Evolutionary conservation across 35 echinoderm and acorn worm genomes (phyloP).

Genomic region (Nesometra sesokonis): DNA sequence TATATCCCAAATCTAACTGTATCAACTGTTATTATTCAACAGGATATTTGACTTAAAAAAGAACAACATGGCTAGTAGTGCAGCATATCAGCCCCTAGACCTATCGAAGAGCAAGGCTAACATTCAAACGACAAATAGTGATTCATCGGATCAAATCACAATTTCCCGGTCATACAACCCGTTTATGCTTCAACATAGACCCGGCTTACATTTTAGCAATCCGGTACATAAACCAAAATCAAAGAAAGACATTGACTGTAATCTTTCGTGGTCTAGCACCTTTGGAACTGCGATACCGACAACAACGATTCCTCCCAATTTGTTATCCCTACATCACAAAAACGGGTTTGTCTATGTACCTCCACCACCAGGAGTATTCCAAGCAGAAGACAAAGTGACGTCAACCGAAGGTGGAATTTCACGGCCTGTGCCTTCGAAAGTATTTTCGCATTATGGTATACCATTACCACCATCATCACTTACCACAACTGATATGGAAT

Average conservation of each 20-base stretch:
- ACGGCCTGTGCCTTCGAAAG: not conserved
- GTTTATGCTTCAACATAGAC: not conserved
- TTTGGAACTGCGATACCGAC: not conserved
- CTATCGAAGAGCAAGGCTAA: not conserved
- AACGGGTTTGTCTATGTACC: not conserved
- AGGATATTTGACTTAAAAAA: not conserved
- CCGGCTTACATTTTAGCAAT: not conserved
- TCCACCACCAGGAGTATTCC: not conserved
- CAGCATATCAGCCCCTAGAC: not conserved
- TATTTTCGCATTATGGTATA: not conserved
- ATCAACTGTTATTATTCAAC: too few species aligned
- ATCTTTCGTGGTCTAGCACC: not conserved
- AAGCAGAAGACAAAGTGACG: not conserved
- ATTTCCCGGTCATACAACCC: not conserved
- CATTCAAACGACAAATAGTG: not conserved
- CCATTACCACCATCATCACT: not conserved
- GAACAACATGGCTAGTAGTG: not conserved
- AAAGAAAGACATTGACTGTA: not conserved
- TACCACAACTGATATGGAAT: not conserved
- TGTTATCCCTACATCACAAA: not conserved
- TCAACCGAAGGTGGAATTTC: not conserved
- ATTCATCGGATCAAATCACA: too few species aligned
- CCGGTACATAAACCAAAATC: not conserved
- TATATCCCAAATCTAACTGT: too few species aligned
- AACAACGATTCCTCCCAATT: not conserved